Evolutionary conservation across 2,888 invertebrate species (phyloP).

Genomic region (Hirtodrosophila cameraria): DNA sequence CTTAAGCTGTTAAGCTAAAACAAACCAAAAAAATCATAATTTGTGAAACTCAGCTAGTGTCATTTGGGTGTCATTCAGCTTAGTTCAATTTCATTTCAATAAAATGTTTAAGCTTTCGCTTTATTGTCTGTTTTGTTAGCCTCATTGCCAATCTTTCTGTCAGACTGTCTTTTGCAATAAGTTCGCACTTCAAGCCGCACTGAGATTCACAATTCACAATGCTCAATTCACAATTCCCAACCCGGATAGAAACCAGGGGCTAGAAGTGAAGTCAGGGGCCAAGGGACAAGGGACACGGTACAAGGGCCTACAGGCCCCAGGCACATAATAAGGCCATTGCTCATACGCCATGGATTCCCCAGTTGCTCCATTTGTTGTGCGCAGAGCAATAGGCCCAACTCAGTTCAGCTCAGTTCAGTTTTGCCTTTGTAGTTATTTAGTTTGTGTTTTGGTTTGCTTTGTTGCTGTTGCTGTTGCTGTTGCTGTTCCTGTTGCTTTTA

Average conservation of each 20-base stretch:
- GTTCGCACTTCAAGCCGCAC: conserved; percentile 8
- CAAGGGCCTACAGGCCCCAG: conserved; percentile 10
- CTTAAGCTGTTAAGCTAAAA: no score
- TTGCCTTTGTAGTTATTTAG: conserved; percentile 41
- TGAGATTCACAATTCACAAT: conserved; percentile 7
- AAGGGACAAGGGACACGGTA: no score
- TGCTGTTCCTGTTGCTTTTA: conserved; percentile 12
- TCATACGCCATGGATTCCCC: conserved; percentile 66
- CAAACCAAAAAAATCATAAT: neutral
- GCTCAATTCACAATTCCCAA: conserved; percentile 13
- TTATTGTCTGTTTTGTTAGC: neutral
- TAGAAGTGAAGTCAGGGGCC: no score
- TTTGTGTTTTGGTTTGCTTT: conserved; percentile 42
- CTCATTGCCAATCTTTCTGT: neutral
- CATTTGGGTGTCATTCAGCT: neutral
- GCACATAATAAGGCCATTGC: conserved; percentile 55
- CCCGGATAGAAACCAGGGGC: no score
- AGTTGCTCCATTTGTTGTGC: conserved; percentile 50
- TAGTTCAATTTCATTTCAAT: neutral
- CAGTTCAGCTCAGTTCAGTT: conserved; percentile 4
- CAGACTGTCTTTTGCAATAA: neutral
- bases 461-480: conserved; percentile 14
- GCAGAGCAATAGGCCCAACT: conserved; percentile 10
- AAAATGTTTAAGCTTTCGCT: conserved; percentile 1
- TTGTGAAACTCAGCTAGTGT: neutral